phyloP scores from a whole-genome alignment of 2,888 invertebrate species.

The Cabera pusaria region DNA sequence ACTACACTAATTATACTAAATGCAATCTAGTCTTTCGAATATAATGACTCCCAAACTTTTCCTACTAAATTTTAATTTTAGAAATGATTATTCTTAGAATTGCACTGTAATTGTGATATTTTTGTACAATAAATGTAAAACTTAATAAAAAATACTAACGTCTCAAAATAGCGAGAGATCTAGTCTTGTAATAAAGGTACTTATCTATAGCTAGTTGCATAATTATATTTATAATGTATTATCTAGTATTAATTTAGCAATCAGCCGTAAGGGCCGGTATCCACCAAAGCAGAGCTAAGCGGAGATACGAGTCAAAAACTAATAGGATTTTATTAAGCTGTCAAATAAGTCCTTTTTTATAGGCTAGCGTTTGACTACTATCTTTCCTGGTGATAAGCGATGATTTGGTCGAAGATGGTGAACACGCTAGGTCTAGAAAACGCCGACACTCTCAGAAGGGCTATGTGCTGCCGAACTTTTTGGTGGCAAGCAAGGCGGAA shows the following conservation, averaged over 20 bases:
- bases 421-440: too few species aligned
- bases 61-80: constrained; percentile 23
- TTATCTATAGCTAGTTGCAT: constrained; percentile 5
- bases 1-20: constrained; percentile 44
- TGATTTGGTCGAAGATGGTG: too few species aligned
- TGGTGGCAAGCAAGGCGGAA: too few species aligned
- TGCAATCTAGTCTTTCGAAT: constrained; percentile 55
- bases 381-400: too few species aligned
- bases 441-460: too few species aligned
- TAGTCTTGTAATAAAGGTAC: constrained; percentile 19
- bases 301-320: too few species aligned
- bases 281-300: too few species aligned
- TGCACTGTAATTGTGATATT: constrained; percentile 37
- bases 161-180: constrained; percentile 9
- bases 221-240: constrained; percentile 9
- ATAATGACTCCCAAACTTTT: constrained; percentile 37
- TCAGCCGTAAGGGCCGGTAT: too few species aligned
- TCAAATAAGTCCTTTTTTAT: too few species aligned
- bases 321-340: too few species aligned
- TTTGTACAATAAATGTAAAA: constrained; percentile 24
- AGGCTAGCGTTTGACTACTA: too few species aligned
- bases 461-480: too few species aligned
- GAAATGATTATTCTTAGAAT: constrained; percentile 27
- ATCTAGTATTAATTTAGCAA: constrained; percentile 8
- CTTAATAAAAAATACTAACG: constrained; percentile 7